phyloP scores from a whole-genome alignment of 2,797 vertebrate species.

The Halcyon smyrnensis region DNA sequence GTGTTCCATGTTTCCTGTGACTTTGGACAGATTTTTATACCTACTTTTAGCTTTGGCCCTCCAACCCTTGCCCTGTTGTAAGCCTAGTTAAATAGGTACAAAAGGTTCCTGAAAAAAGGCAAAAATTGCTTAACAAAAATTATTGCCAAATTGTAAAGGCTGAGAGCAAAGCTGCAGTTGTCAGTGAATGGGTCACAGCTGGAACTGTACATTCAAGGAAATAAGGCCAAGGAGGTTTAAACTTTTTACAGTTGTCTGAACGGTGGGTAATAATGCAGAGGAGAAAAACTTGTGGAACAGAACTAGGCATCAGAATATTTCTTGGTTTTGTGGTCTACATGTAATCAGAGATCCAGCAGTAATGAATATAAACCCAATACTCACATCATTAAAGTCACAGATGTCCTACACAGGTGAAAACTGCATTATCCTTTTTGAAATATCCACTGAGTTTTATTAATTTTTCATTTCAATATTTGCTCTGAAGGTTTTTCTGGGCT shows the following conservation, averaged over 20 bases:
- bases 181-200: background rate
- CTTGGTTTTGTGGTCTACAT: background rate
- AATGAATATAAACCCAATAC: background rate
- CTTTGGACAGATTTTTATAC: background rate
- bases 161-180: background rate
- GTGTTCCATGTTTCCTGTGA: background rate
- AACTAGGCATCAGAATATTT: background rate
- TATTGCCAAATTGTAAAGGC: background rate
- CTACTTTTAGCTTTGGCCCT: background rate
- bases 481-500: background rate
- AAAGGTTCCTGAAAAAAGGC: background rate
- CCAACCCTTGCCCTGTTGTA: background rate
- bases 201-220: background rate
- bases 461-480: background rate
- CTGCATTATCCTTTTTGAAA: background rate
- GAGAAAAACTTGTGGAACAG: background rate
- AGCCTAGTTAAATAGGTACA: slow-evolving; percentile 45
- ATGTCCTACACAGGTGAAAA: background rate
- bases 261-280: background rate
- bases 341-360: background rate
- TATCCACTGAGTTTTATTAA: background rate
- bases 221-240: background rate
- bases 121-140: background rate
- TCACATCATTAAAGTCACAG: background rate
- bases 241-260: background rate